phyloP scores from a whole-genome alignment of 2,797 vertebrate species.

The Leptodactylus fallax region DNA sequence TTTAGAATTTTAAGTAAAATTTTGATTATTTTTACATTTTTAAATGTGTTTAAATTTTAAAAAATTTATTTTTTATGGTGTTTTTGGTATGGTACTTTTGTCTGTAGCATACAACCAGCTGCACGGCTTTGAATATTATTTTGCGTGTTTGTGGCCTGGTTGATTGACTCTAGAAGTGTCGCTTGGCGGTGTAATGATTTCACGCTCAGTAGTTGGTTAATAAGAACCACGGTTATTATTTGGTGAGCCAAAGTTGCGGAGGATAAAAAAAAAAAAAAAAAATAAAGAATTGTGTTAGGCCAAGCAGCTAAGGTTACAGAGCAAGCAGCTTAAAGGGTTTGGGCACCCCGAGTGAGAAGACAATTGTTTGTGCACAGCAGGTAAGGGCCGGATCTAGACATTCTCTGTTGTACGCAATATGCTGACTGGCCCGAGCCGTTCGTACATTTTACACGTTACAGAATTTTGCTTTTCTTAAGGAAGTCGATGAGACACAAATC shows the following conservation, averaged over 20 bases:
- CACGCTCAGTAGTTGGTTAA: conserved; percentile 86
- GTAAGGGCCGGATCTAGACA: conserved; percentile 73
- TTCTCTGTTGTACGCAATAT: conserved; percentile 69
- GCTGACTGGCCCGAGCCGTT: conserved; percentile 72
- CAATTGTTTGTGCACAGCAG: conserved; percentile 81
- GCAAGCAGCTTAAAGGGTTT: conserved; percentile 77
- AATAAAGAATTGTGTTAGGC: conserved; percentile 70
- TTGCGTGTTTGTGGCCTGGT: conserved; percentile 27
- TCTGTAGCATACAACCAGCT: no score
- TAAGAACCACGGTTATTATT: conserved; percentile 81
- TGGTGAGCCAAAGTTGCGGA: conserved; percentile 76
- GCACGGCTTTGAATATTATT: background rate
- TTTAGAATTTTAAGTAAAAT: background rate
- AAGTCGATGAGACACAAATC: conserved; percentile 67
- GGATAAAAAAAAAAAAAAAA: conserved; percentile 69
- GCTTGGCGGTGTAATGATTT: conserved; percentile 81
- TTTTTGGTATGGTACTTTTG: background rate
- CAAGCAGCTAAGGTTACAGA: conserved; percentile 78
- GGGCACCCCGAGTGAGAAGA: conserved; percentile 70
- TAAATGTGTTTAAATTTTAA: no score
- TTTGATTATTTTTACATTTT: background rate
- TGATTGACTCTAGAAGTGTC: conserved; percentile 81
- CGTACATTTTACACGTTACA: conserved; percentile 74
- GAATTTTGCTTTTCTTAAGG: conserved; percentile 68
- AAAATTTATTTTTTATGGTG: background rate